Conservation (phyloP, 2,113 vertebrate genomes). For the Saccopteryx bilineata region DNA sequence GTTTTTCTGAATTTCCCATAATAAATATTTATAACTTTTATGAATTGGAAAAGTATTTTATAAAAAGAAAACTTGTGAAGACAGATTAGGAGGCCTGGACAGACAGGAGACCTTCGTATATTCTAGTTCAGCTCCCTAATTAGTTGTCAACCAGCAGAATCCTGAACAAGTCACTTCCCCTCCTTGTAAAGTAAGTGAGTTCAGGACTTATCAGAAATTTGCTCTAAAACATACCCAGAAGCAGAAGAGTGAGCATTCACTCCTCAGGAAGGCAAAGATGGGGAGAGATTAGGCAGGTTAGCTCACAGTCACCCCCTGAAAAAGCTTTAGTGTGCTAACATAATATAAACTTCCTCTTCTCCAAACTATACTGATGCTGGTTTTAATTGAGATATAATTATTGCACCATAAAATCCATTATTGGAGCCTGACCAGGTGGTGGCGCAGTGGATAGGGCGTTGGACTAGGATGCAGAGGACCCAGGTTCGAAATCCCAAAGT, state of each 20-base stretch:
- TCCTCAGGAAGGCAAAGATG: background rate
- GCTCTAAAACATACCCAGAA: background rate
- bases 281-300: background rate
- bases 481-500: no score
- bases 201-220: background rate
- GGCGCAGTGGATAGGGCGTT: no score
- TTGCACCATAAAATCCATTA: background rate
- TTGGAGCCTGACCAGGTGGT: no score
- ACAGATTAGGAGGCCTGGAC: background rate
- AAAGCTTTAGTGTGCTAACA: background rate
- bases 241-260: background rate
- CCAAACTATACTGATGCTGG: background rate
- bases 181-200: background rate
- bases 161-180: background rate
- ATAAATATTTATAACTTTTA: slow-evolving; percentile 10
- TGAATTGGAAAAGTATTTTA: slow-evolving; percentile 5
- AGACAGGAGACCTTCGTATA: background rate
- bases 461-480: no score
- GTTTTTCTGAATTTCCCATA: background rate
- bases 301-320: background rate
- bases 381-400: background rate
- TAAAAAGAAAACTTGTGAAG: background rate
- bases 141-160: background rate
- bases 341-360: background rate
- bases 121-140: background rate